Conservation (phyloP, 2,888 invertebrate genomes). For the Uloborus plumipes region DNA sequence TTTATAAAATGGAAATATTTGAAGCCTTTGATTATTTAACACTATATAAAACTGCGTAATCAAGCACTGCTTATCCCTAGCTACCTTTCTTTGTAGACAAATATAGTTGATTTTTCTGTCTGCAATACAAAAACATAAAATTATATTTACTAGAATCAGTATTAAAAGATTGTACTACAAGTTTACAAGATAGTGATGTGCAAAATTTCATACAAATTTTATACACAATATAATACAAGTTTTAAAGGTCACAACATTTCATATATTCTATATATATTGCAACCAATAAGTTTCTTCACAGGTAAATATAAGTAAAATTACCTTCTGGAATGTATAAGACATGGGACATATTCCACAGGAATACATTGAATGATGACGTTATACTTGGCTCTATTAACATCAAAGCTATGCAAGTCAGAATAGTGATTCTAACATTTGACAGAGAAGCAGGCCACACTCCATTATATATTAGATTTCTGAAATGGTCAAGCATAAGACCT, state of each 20-base stretch:
- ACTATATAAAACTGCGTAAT: neutral
- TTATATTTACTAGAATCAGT: too few relatives aligned
- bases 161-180: too few relatives aligned
- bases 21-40: neutral
- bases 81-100: too few relatives aligned
- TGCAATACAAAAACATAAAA: too few relatives aligned
- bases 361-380: slow-evolving; percentile 68
- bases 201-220: too few relatives aligned
- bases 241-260: too few relatives aligned
- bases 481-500: slow-evolving; percentile 9
- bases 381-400: slow-evolving; percentile 70
- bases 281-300: neutral
- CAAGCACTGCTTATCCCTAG: too few relatives aligned
- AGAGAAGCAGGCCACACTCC: slow-evolving; percentile 74
- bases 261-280: neutral
- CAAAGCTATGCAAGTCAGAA: slow-evolving; percentile 70
- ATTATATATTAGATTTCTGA: slow-evolving; percentile 73
- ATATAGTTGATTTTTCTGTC: too few relatives aligned
- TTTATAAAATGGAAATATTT: too few relatives aligned
- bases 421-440: slow-evolving; percentile 72
- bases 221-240: too few relatives aligned
- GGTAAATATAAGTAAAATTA: slow-evolving; percentile 40
- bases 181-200: too few relatives aligned
- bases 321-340: slow-evolving; percentile 68
- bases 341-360: slow-evolving; percentile 68